phyloP scores from a whole-genome alignment of 2,797 vertebrate genomes.

The Scomberomorus guttatus region DNA sequence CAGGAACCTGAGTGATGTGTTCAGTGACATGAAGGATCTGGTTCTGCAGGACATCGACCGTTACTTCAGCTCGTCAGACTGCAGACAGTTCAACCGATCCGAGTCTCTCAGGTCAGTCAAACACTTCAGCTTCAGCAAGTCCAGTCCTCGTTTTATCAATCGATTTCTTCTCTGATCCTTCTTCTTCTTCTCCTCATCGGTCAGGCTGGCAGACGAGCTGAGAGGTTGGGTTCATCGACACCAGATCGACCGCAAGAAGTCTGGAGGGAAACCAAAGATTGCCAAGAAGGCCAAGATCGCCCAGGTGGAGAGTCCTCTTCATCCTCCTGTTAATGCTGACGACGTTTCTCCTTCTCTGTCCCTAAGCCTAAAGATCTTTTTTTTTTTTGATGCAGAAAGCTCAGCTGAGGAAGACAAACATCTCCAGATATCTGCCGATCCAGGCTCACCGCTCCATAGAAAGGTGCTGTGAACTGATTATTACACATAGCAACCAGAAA shows the following conservation, averaged over 20 bases:
- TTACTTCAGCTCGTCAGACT: slow-evolving; percentile 90
- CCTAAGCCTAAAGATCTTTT: background rate
- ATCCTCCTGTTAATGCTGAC: background rate
- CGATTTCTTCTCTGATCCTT: background rate
- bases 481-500: background rate
- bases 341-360: background rate
- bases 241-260: slow-evolving; percentile 91
- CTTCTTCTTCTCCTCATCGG: background rate
- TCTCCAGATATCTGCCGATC: slow-evolving; percentile 89
- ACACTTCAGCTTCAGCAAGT: background rate
- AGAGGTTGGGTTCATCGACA: slow-evolving; percentile 92
- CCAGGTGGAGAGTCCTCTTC: slow-evolving; percentile 68
- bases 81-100: slow-evolving; percentile 92
- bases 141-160: too few species aligned
- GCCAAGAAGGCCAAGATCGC: slow-evolving; percentile 85
- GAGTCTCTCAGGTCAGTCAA: slow-evolving; percentile 90
- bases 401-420: slow-evolving; percentile 86
- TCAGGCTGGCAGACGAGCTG: slow-evolving; percentile 91
- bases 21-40: slow-evolving; percentile 88
- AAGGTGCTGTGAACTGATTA: slow-evolving; percentile 74
- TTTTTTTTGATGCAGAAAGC: slow-evolving; percentile 81
- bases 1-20: slow-evolving; percentile 89
- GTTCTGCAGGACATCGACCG: slow-evolving; percentile 91
- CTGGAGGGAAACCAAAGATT: slow-evolving; percentile 80
- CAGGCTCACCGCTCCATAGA: slow-evolving; percentile 86